Percentiles rank a stretch among this genome's conserved stretches.
Evolutionary conservation across 1,140 invertebrate species (phyloP).

Genomic region (Propsilocerus akamusi): DNA sequence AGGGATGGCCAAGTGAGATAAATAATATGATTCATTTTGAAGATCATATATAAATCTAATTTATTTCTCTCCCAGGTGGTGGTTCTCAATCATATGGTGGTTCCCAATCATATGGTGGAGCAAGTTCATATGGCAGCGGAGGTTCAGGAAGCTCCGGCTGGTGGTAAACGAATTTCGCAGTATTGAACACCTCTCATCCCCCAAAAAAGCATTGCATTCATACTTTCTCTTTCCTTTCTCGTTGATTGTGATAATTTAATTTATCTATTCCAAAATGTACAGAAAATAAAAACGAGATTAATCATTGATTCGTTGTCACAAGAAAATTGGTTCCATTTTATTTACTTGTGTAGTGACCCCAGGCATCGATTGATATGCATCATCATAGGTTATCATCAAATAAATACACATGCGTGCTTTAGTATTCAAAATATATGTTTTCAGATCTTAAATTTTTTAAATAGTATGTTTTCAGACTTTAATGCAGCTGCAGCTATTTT

Average conservation of each 20-base stretch:
- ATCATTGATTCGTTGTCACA: too few relatives aligned
- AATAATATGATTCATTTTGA: background rate
- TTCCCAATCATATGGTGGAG: background rate
- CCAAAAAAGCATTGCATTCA: background rate
- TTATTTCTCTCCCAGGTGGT: background rate
- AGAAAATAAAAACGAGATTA: too few relatives aligned
- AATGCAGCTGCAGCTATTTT: too few relatives aligned
- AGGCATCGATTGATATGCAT: too few relatives aligned
- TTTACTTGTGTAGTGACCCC: too few relatives aligned
- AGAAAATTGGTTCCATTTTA: too few relatives aligned
- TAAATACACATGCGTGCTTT: too few relatives aligned
- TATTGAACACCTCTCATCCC: background rate
- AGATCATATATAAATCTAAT: background rate
- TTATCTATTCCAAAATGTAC: background rate
- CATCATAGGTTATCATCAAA: too few relatives aligned
- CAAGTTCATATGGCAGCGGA: background rate
- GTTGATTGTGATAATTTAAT: background rate
- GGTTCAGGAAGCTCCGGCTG: background rate
- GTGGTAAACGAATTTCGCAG: background rate
- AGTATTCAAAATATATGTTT: too few relatives aligned
- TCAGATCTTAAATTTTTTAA: too few relatives aligned
- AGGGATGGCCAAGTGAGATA: background rate
- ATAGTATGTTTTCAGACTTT: too few relatives aligned
- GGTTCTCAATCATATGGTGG: background rate
- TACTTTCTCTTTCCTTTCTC: background rate